Evolutionary conservation across 2,113 vertebrate species (phyloP).

Genomic region (Passer montanus): DNA sequence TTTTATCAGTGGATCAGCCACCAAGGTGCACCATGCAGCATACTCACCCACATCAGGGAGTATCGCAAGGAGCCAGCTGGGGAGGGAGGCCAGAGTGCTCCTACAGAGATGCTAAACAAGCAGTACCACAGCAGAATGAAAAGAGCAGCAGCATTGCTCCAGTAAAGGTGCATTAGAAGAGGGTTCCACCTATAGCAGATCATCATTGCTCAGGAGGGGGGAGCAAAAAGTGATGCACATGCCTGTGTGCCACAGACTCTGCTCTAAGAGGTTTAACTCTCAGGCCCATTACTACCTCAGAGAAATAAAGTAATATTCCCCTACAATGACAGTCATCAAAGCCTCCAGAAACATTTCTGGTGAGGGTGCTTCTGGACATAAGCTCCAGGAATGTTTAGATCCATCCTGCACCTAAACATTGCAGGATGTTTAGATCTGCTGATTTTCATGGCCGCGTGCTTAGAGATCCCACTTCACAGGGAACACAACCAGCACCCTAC

Average conservation of each 20-base stretch:
- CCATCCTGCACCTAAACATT: too few relatives aligned
- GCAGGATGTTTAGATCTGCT: background rate
- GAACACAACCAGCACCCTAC: background rate
- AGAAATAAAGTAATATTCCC: background rate
- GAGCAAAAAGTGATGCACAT: background rate
- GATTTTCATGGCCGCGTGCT: background rate
- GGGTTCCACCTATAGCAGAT: background rate
- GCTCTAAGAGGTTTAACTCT: background rate
- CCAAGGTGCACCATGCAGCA: background rate
- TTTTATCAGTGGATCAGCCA: background rate
- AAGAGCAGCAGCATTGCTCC: background rate
- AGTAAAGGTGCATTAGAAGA: background rate
- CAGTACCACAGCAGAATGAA: background rate
- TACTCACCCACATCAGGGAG: background rate
- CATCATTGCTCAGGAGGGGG: rapidly evolving
- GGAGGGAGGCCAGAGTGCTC: background rate
- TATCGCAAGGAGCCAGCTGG: background rate
- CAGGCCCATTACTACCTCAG: background rate
- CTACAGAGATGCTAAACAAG: background rate
- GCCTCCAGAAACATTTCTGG: background rate
- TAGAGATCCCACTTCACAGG: background rate
- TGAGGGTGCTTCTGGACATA: background rate
- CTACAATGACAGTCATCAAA: background rate
- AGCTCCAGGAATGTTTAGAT: background rate
- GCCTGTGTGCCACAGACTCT: background rate